Evolutionary conservation across 2,797 vertebrate species (phyloP), one percentile per base, ranked within the genome.

Genomic region (Spheniscus humboldti): DNA sequence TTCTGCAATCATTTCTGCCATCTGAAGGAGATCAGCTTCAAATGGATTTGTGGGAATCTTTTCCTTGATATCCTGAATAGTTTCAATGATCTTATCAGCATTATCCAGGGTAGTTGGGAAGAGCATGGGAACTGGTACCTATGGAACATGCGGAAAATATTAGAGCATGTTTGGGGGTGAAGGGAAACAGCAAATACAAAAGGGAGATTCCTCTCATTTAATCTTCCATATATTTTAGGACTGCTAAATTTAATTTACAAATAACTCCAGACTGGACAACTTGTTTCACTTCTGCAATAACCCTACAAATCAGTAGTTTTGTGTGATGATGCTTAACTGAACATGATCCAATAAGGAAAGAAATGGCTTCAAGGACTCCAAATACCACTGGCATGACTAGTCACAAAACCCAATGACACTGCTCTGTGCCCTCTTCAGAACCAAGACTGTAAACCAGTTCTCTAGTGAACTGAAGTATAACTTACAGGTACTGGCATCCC

Each of bases 1-100:
- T 89, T 99, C 99, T 16, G 99, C 99, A 86, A 99, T 99, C 98
- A 99, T 99, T 98, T 99, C 99, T 24, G 99, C 99, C 99, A 99
- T 99, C 96, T 99, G 99, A 96, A 99, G 99, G 89, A 99, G 98
- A 97, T 99, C 99, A 5, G 99, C 99, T 97, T 99, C 99, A 84
- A 99, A 99, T 0, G 99, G 98, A 95, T 99, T 98, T 1, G 98
- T 97, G 37, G 99, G 98, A 95, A 99, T 98, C 96, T 99, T 99
- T 62, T 99, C 98, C 87, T 99, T 99, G 96, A 99, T 98, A 92
- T 99, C 98, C 96, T 99, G 98, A 98, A 99, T 99, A 75, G 98
- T 98, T 94, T 99, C 98, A n/a, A 98, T 95, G 30, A 98, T 98
- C 96, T 98, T 98, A 78, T 99, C 98, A 22, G 99, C 98, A 33